Evolutionary conservation across 2,888 invertebrate species (phyloP), one percentile per base, ranked within the genome.

Genomic region (Lordiphosa andalusiaca): DNA sequence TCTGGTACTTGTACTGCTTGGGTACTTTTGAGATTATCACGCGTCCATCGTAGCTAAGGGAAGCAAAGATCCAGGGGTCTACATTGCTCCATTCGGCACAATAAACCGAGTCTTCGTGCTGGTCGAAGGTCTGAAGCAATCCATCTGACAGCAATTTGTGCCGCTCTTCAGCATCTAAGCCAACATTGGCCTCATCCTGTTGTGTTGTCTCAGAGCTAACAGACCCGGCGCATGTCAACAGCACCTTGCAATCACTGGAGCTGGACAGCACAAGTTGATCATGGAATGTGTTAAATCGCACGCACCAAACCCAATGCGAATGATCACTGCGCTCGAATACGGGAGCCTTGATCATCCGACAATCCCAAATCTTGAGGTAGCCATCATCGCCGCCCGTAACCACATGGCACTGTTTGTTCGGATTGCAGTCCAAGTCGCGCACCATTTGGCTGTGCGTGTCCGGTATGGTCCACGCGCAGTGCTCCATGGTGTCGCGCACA

Each of bases 41-140:
- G 47, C 99, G 91, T 0, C 99, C 99, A 90, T 99, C 99, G 88
- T 98, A 98, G 88, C 98, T 98, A 2, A 89, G 69, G 0, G 98
- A 98, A n/a, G 99, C 99, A 91, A 98, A 99, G 57, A 97, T 94
- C 99, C 99, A 99, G 10, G 99, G 98, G 91, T 99, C 99, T 21
- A 96, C 96, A 19, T 95, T 93, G 64, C 98, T 98, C 99, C 99
- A 99, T 89, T 98, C 98, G 0, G 95, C 96, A 84, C 96, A 95
- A 90, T 98, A 99, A 12, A 99, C 98, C 5, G 97, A 97, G 89
- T 99, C 99, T 88, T 99, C 99, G 86, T 99, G 98, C 78, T 98
- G 97, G 87, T 99, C 98, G 86, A 97, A 98, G 6, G 83, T 95
- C 52, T 95, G 95, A 4, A 99, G 91, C 0, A 98, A 93, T 1